These are phyloP conservation scores for Anneissia japonica DNA, from an alignment of 35 echinoderm and acorn worm genomes.

Conservation along the genomic window DNA sequence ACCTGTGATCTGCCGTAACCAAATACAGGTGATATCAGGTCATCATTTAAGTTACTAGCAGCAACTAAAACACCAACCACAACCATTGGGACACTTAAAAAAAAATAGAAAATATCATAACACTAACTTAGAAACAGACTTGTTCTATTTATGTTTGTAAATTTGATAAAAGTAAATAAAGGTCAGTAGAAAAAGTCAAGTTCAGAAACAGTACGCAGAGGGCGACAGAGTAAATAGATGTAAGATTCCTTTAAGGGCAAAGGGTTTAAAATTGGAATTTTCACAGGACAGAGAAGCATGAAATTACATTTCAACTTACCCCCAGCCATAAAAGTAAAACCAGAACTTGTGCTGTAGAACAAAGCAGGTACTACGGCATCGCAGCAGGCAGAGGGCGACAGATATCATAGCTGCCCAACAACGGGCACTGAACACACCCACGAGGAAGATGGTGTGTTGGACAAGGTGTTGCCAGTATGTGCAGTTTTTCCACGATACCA, in stretches of 20 bases:
- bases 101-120: no score
- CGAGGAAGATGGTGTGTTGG: conserved; percentile 37
- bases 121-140: no score
- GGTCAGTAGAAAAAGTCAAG: no score
- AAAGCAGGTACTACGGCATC: conserved; percentile 52
- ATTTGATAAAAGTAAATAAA: no score
- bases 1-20: conserved; percentile 33
- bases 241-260: background rate
- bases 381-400: conserved; percentile 38
- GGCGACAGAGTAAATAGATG: no score
- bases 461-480: conserved; percentile 23
- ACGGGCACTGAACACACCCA: conserved; percentile 35
- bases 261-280: background rate
- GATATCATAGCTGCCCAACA: conserved; percentile 69
- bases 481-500: background rate
- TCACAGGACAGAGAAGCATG: no score
- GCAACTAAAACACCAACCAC: conserved; percentile 13
- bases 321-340: conserved; percentile 77
- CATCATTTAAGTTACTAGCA: conserved; percentile 3
- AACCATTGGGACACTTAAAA: conserved; percentile 26
- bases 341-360: conserved; percentile 27
- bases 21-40: conserved; percentile 10
- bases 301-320: conserved; percentile 31
- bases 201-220: no score
- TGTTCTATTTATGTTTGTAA: no score